Evolutionary conservation across 2,888 invertebrate species (phyloP).

Genomic region (Tipula confusa): DNA sequence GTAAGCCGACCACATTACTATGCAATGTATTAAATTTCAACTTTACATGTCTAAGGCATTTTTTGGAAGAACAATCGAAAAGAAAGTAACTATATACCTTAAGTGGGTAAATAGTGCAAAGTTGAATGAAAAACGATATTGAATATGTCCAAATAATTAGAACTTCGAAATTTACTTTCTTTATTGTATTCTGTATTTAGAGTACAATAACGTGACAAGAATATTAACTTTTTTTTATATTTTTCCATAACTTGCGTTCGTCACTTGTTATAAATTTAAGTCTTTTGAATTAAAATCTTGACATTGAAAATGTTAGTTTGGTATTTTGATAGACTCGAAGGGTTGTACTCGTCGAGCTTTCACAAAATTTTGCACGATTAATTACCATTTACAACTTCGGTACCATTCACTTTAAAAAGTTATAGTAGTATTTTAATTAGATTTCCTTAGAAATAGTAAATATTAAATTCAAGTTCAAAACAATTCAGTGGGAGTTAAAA

Average conservation of each 20-base stretch:
- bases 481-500: neutral
- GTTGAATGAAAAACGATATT: constrained; percentile 6
- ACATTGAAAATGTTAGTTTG: neutral
- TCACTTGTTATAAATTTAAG: neutral
- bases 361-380: neutral
- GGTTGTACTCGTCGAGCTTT: too few relatives aligned
- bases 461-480: neutral
- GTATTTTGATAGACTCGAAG: too few relatives aligned
- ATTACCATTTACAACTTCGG: too few relatives aligned
- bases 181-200: neutral
- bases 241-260: neutral
- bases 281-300: neutral
- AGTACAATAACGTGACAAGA: neutral
- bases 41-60: neutral
- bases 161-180: neutral
- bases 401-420: too few relatives aligned
- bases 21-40: neutral
- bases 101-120: constrained; percentile 20
- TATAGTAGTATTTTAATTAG: too few relatives aligned
- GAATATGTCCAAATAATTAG: constrained; percentile 3
- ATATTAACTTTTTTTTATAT: neutral
- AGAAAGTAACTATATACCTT: neutral
- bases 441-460: too few relatives aligned
- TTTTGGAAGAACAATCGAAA: neutral
- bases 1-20: neutral